Conservation (phyloP, 1,140 invertebrate genomes). For the Streblospio benedicti region DNA sequence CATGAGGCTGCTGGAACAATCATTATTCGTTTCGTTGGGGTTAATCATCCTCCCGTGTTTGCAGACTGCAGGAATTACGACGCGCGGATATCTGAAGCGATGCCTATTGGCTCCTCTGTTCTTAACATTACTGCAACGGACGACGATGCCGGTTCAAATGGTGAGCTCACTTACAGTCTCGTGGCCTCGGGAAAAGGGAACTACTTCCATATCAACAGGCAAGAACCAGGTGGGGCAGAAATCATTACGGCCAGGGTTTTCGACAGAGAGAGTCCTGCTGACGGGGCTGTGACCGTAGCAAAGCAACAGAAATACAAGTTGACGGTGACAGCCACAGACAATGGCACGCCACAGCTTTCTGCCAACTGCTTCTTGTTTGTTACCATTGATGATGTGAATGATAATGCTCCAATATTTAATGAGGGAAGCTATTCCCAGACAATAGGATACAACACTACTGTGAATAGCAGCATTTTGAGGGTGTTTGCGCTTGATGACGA, state of each 20-base stretch:
- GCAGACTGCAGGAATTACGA: constrained; percentile 3
- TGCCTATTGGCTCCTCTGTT: not conserved
- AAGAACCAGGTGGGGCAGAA: not conserved
- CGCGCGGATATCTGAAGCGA: not conserved
- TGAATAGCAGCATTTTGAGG: not conserved
- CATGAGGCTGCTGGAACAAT: not conserved
- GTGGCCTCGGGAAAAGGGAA: not conserved
- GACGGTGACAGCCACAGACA: constrained; percentile 8
- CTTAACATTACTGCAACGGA: constrained; percentile 1
- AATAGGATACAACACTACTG: not conserved
- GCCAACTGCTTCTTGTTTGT: constrained; percentile 16
- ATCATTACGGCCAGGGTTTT: not conserved
- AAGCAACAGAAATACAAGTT: not conserved
- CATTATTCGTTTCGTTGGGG: not conserved
- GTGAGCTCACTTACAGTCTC: constrained; percentile 2
- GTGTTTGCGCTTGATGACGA: constrained; percentile 17
- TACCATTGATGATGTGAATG: constrained; percentile 12
- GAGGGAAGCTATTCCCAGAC: not conserved
- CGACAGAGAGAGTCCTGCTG: constrained; percentile 1
- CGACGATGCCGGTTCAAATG: constrained; percentile 11
- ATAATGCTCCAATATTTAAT: constrained; percentile 14
- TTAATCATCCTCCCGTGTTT: constrained; percentile 16
- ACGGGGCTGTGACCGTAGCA: not conserved
- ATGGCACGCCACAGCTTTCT: constrained; percentile 10
- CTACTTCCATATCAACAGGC: not conserved